Percentiles rank a stretch among this genome's conserved stretches.
Evolutionary conservation across 1,140 invertebrate genomes (phyloP).

Genomic region (Pararge aegeria): DNA sequence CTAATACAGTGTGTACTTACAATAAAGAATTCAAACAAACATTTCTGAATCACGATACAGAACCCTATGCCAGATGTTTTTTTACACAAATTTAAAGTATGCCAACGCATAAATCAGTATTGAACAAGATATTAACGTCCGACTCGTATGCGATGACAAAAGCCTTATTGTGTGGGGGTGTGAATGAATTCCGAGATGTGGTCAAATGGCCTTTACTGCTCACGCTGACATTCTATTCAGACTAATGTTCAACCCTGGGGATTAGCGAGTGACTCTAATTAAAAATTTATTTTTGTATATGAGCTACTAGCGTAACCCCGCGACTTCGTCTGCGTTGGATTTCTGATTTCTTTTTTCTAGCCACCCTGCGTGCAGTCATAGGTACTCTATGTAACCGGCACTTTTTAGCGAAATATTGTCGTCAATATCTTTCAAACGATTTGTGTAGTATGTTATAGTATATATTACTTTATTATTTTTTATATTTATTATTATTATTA

Average conservation of each 20-base stretch:
- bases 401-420: too few species aligned
- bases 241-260: slow-evolving; percentile 33
- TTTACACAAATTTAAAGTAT: slow-evolving; percentile 32
- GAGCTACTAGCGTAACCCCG: not conserved
- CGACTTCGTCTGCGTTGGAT: too few species aligned
- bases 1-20: too few species aligned
- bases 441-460: too few species aligned
- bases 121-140: slow-evolving; percentile 66
- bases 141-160: slow-evolving; percentile 50
- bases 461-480: too few species aligned
- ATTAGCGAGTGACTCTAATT: slow-evolving; percentile 34
- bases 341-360: too few species aligned
- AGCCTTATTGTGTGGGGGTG: slow-evolving; percentile 52
- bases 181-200: slow-evolving; percentile 48
- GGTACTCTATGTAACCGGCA: too few species aligned
- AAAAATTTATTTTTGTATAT: not conserved
- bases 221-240: slow-evolving; percentile 44
- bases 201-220: slow-evolving; percentile 51
- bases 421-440: too few species aligned
- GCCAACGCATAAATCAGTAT: slow-evolving; percentile 64
- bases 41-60: not conserved
- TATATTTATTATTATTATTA: too few species aligned
- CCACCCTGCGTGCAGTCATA: too few species aligned
- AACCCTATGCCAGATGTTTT: not conserved
- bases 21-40: too few species aligned